These are phyloP conservation scores for Nemotelus nigrinus DNA, from an alignment of 2,888 invertebrate species.

Conservation along the genomic window DNA sequence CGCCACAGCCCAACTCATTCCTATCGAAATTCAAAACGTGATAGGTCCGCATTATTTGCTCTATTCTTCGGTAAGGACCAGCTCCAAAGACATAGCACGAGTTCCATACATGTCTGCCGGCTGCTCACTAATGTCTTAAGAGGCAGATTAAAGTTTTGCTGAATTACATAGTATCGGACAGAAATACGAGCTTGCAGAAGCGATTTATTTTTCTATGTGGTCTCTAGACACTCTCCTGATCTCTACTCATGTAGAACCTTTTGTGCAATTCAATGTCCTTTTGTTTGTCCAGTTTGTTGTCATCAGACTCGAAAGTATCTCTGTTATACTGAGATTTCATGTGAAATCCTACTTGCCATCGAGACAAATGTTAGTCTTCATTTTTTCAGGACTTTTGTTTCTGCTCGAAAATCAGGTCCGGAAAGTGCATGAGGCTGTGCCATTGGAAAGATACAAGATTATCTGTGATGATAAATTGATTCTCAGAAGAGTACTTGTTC, in stretches of 20 bases:
- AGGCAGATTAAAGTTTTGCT: slow-evolving; percentile 25
- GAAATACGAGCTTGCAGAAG: not conserved
- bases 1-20: slow-evolving; percentile 10
- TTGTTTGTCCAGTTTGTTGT: slow-evolving; percentile 19
- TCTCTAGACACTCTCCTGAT: not conserved
- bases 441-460: no score
- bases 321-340: slow-evolving; percentile 13
- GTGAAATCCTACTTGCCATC: not conserved
- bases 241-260: not conserved
- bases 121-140: not conserved
- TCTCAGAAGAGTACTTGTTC: no score
- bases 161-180: not conserved
- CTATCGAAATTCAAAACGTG: slow-evolving; percentile 6
- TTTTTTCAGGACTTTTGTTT: no score
- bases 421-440: no score
- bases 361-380: slow-evolving; percentile 19
- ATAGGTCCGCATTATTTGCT: slow-evolving; percentile 31
- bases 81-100: not conserved
- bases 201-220: slow-evolving; percentile 13
- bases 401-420: no score
- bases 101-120: no score
- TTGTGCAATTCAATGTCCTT: slow-evolving; percentile 17
- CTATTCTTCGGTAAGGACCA: not conserved
- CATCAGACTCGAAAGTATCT: slow-evolving; percentile 16
- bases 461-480: no score